phyloP scores from a whole-genome alignment of 2,888 invertebrate species.

The Leptopilina syphax region DNA sequence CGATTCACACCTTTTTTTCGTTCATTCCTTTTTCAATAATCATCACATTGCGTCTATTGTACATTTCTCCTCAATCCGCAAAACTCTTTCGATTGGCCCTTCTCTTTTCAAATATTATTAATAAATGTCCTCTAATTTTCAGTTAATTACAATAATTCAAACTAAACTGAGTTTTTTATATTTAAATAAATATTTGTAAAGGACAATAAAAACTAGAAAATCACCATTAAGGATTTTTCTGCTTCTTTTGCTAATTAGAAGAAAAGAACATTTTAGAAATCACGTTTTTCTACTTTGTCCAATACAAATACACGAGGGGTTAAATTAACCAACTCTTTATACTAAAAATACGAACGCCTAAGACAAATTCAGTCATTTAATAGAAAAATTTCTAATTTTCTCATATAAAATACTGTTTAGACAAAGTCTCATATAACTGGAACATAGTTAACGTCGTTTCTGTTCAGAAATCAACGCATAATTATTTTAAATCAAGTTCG shows the following conservation, averaged over 20 bases:
- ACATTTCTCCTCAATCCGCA: constrained; percentile 65
- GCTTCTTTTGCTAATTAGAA: background rate
- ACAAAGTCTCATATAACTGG: constrained; percentile 25
- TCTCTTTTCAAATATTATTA: constrained; percentile 43
- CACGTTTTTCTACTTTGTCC: background rate
- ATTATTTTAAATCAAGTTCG: background rate
- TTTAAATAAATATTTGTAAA: constrained; percentile 25
- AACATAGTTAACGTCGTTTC: background rate
- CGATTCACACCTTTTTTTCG: constrained; percentile 57
- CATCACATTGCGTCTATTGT: constrained; percentile 75
- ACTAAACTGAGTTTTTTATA: background rate
- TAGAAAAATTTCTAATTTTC: constrained; percentile 8
- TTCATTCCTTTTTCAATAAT: constrained; percentile 61
- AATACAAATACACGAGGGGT: background rate
- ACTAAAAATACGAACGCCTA: constrained; percentile 23
- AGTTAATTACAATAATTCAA: background rate
- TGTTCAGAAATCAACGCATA: constrained; percentile 1
- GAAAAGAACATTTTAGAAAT: constrained; percentile 17
- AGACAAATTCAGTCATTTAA: constrained; percentile 17
- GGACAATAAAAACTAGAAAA: constrained; percentile 1
- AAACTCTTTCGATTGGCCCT: constrained; percentile 42
- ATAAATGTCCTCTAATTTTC: constrained; percentile 18
- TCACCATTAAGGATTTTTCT: constrained; percentile 16
- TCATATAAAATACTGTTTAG: constrained; percentile 30
- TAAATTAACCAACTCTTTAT: too few species aligned